These are phyloP conservation scores for Drosophila recens DNA, from an alignment of 2,888 invertebrate genomes.

Conservation along the genomic window DNA sequence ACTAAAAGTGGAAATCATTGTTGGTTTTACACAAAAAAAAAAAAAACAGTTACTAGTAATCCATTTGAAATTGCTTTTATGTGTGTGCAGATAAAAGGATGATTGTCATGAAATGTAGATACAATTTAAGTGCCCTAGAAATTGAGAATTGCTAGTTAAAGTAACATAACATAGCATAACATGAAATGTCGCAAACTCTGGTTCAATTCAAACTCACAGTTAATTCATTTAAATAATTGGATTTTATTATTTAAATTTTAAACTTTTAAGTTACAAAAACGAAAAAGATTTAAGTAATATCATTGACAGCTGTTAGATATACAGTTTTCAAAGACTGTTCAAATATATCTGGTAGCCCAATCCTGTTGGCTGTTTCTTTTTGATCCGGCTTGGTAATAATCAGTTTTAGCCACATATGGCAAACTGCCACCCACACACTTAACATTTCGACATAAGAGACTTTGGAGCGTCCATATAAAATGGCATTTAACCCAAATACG, in stretches of 20 bases:
- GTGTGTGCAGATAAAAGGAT: background rate
- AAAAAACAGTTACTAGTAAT: background rate
- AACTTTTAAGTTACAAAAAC: too few relatives aligned
- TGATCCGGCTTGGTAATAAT: constrained; percentile 1
- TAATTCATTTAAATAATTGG: too few relatives aligned
- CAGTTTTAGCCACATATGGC: constrained; percentile 25
- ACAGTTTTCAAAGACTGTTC: background rate
- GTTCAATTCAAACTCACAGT: too few relatives aligned
- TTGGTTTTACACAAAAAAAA: background rate
- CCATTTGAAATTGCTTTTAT: constrained; percentile 1
- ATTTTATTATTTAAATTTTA: too few relatives aligned
- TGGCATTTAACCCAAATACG: constrained; percentile 75
- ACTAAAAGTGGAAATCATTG: background rate
- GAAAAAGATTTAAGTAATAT: too few relatives aligned
- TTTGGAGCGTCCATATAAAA: constrained; percentile 57
- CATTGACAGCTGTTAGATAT: constrained; percentile 2
- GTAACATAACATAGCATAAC: background rate
- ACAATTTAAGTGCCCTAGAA: background rate
- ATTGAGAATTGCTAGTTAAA: background rate
- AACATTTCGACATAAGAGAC: constrained; percentile 40
- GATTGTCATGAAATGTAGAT: background rate
- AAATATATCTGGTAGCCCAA: background rate
- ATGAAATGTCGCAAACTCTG: too few relatives aligned
- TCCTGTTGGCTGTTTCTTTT: background rate
- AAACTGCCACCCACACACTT: constrained; percentile 40